These are phyloP conservation scores for Helleia helle DNA, from an alignment of 2,888 invertebrate species.

Conservation along the genomic window DNA sequence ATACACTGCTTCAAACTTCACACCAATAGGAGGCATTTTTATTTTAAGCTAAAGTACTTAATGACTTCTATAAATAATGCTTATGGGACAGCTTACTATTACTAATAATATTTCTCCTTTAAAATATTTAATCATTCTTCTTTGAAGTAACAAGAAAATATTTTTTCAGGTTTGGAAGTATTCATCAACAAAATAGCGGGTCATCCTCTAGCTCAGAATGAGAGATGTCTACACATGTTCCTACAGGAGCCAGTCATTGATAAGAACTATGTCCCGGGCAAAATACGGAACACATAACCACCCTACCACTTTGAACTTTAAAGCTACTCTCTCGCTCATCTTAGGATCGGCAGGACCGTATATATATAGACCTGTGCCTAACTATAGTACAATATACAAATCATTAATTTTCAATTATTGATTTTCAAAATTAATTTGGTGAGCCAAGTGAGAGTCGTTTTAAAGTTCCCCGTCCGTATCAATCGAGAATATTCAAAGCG, in stretches of 20 bases:
- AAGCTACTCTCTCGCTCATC: conserved; percentile 28
- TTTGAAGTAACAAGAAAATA: too few relatives aligned
- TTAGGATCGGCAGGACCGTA: conserved; percentile 11
- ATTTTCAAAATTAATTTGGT: conserved; percentile 1
- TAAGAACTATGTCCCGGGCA: conserved; percentile 99
- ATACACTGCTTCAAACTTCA: too few relatives aligned
- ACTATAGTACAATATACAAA: conserved; percentile 7
- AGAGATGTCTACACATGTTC: conserved; percentile 99
- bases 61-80: too few relatives aligned
- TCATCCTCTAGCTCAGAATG: conserved; percentile 98
- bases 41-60: too few relatives aligned
- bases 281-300: conserved; percentile 94
- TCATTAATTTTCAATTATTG: background rate
- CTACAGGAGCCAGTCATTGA: conserved; percentile 97
- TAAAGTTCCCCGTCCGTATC: conserved; percentile 22
- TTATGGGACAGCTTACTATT: too few relatives aligned
- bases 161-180: conserved; percentile 83
- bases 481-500: conserved; percentile 14
- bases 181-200: conserved; percentile 99
- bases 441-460: conserved; percentile 26
- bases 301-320: conserved; percentile 31
- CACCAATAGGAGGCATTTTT: too few relatives aligned
- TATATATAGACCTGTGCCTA: conserved; percentile 10
- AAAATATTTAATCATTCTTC: too few relatives aligned
- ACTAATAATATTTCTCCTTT: too few relatives aligned